These are phyloP conservation scores for Tragelaphus buxtoni DNA, from an alignment of 2,113 vertebrate species.

Conservation along the genomic window DNA sequence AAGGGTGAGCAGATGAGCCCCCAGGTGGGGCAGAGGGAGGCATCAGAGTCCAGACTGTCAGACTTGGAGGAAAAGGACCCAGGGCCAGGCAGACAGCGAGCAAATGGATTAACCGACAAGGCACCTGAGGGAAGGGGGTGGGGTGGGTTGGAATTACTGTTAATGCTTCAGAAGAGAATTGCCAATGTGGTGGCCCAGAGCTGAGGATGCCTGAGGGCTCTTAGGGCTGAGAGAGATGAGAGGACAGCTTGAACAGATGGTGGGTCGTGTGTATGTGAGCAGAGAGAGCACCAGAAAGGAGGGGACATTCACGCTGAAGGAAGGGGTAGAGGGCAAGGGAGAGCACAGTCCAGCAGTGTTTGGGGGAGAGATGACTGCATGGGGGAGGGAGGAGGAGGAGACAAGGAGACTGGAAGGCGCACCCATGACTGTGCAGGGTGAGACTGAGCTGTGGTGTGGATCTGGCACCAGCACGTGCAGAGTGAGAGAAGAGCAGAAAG, in stretches of 20 bases:
- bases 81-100: not conserved
- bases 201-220: not conserved
- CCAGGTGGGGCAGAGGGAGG: too few species aligned
- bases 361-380: not conserved
- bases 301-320: not conserved
- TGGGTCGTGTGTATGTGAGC: not conserved
- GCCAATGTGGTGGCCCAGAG: not conserved
- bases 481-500: not conserved
- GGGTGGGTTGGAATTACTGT: not conserved
- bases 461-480: fast-evolving
- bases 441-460: fast-evolving
- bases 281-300: not conserved
- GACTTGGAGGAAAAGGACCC: not conserved
- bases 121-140: not conserved
- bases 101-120: not conserved
- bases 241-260: not conserved
- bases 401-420: not conserved
- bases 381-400: not conserved
- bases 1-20: too few species aligned
- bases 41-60: too few species aligned
- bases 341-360: not conserved
- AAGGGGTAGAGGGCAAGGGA: not conserved
- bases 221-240: not conserved
- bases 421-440: not conserved
- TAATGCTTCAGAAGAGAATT: not conserved